Conservation (phyloP, 2,113 vertebrate species). For the Chloropsis cyanopogon region DNA sequence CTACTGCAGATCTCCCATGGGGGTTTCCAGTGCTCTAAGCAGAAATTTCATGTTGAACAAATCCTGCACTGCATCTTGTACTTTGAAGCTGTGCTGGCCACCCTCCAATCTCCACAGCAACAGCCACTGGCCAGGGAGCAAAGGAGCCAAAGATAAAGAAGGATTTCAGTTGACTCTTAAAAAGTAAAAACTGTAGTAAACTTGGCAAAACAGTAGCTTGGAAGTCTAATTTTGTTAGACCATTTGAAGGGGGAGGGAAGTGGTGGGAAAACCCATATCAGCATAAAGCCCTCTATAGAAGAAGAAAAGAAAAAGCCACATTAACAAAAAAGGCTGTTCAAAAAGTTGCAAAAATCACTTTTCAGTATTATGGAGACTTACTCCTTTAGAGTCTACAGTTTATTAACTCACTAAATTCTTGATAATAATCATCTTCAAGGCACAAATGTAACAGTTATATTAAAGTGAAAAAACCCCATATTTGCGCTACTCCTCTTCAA, state of each 20-base stretch:
- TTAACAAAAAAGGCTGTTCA: not conserved
- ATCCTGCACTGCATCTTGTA: not conserved
- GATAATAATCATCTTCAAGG: not conserved
- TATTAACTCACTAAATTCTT: not conserved
- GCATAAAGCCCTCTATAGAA: not conserved
- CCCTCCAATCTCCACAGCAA: not conserved
- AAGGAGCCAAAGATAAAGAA: not conserved
- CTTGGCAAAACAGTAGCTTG: not conserved
- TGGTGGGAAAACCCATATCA: not conserved
- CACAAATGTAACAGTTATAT: not conserved
- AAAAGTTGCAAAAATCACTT: not conserved
- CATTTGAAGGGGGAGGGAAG: not conserved
- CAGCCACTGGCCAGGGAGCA: not conserved
- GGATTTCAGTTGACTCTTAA: not conserved
- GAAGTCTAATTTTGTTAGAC: not conserved
- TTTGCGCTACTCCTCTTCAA: not conserved
- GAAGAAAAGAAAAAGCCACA: not conserved
- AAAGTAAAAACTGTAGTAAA: not conserved
- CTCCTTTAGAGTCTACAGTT: not conserved
- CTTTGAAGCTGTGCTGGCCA: slow-evolving; percentile 28
- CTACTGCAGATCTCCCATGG: not conserved
- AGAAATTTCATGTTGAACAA: not conserved
- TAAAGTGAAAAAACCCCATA: not conserved
- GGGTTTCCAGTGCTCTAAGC: not conserved
- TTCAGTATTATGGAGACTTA: not conserved